phyloP scores from a whole-genome alignment of 2,797 vertebrate species.

The Phoeniculus purpureus region DNA sequence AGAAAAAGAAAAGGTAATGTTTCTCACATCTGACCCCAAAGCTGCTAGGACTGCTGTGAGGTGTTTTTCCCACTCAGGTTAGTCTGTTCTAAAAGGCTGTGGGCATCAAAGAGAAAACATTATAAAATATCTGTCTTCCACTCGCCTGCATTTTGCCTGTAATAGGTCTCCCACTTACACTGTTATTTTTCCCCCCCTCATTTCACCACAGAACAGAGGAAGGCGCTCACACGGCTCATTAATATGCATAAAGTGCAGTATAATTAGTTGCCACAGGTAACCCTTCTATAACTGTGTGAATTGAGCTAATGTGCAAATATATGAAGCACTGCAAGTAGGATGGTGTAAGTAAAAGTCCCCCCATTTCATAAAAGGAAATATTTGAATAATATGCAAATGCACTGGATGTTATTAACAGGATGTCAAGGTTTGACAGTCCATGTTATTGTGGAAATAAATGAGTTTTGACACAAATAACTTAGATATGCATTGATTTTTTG shows the following conservation, averaged over 20 bases:
- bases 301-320: constrained; percentile 78
- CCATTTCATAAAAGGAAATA: constrained; percentile 80
- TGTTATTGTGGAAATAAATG: constrained; percentile 88
- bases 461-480: constrained; percentile 88
- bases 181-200: constrained; percentile 62
- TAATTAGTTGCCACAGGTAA: constrained; percentile 87
- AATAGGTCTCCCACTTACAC: constrained; percentile 71
- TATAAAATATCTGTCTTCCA: constrained; percentile 59
- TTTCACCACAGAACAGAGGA: constrained; percentile 68
- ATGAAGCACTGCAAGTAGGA: constrained; percentile 54
- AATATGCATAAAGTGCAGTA: constrained; percentile 81
- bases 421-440: constrained; percentile 84
- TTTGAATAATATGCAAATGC: constrained; percentile 88
- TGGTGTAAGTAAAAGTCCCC: constrained; percentile 68
- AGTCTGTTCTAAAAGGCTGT: constrained; percentile 51
- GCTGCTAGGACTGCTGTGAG: constrained; percentile 49
- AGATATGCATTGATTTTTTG: constrained; percentile 85
- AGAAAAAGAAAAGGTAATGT: background rate
- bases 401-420: constrained; percentile 84
- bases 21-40: constrained; percentile 64
- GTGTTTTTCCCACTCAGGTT: constrained; percentile 28
- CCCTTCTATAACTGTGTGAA: constrained; percentile 79
- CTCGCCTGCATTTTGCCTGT: constrained; percentile 61
- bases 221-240: constrained; percentile 72
- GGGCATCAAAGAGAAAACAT: constrained; percentile 67